Evolutionary conservation across 2,797 vertebrate species (phyloP), one percentile per base, ranked within the genome.

Genomic region (Rhinogobio ventralis): DNA sequence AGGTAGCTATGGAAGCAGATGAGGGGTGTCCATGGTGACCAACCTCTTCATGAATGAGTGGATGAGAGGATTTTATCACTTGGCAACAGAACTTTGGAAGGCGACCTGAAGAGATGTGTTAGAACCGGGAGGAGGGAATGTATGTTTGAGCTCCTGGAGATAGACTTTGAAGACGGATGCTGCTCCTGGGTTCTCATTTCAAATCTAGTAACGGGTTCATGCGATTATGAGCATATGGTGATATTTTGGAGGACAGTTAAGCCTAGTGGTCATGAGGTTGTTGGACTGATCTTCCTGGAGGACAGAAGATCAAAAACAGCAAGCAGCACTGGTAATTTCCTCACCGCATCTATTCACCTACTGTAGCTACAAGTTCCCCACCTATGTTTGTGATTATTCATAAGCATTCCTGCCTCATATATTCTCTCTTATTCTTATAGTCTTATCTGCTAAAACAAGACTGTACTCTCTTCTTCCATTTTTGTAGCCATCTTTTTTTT

Each of bases 11-110:
- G 74, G 60, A 67, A 84, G 60, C 51, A 14, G 42, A 57, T 85
- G 79, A 33, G 49, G 57, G 72, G 79, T 85, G 83, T 72, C 82
- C 85, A 81, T 84, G 82, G 73, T 20, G 79, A 88, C 85, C 55
- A 57, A 71, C 23, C 55, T 80, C 64, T 81, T 57, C 78, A 73
- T 66, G 72, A 81, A 72, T 67, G 42, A 49, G 64, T 51, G 77
- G 71, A 53, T 60, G 78, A 84, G 60, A 84, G 72, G 19, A 81
- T 81, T 76, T 87, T 81, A 87, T 87, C 78, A 28, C 64, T 55
- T 77, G 78, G 45, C 82, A 81, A 72, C 86, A 81, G 72, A 77
- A 72, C 30, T 66, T 85, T 78, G 53, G 73, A 75, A 45, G 30
- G 64, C 11, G 53, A 84, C 71, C 57, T 33, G 23, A 17, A 51